Conservation (phyloP, 1,140 invertebrate genomes). For the Sitodiplosis mosellana region DNA sequence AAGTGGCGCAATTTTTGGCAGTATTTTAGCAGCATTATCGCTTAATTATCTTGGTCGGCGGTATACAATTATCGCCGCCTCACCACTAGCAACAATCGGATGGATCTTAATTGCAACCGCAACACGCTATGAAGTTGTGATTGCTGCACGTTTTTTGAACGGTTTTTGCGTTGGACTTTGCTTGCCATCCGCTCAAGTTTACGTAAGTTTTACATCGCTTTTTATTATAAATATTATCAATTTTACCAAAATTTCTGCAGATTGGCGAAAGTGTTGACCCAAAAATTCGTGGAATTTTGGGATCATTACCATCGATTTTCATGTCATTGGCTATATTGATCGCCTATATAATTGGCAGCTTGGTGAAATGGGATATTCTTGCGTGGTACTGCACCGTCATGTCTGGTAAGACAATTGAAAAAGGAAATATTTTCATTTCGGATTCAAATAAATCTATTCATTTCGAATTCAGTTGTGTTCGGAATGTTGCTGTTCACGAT, state of each 20-base stretch:
- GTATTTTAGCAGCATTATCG: slow-evolving; percentile 27
- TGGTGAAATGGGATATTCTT: slow-evolving; percentile 35
- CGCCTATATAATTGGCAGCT: slow-evolving; percentile 35
- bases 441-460: too few relatives aligned
- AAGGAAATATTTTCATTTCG: not conserved
- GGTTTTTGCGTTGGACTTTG: slow-evolving; percentile 40
- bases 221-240: slow-evolving; percentile 2
- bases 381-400: slow-evolving; percentile 27
- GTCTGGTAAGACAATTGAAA: slow-evolving; percentile 16
- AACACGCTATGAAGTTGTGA: slow-evolving; percentile 22
- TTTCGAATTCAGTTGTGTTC: slow-evolving; percentile 24
- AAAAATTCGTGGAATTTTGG: slow-evolving; percentile 37
- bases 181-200: slow-evolving; percentile 39
- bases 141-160: slow-evolving; percentile 33
- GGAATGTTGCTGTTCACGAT: slow-evolving; percentile 30
- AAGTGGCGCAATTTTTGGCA: slow-evolving; percentile 31
- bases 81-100: slow-evolving; percentile 30
- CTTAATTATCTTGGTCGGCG: slow-evolving; percentile 29
- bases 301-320: slow-evolving; percentile 38
- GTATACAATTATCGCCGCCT: slow-evolving; percentile 25
- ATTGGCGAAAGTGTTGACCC: slow-evolving; percentile 43
- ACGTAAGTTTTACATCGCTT: slow-evolving; percentile 28
- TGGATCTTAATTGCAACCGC: slow-evolving; percentile 32
- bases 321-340: slow-evolving; percentile 42
- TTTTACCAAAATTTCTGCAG: slow-evolving; percentile 18